Evolutionary conservation across 2,113 vertebrate genomes (phyloP).

Genomic region (Calonectris borealis): DNA sequence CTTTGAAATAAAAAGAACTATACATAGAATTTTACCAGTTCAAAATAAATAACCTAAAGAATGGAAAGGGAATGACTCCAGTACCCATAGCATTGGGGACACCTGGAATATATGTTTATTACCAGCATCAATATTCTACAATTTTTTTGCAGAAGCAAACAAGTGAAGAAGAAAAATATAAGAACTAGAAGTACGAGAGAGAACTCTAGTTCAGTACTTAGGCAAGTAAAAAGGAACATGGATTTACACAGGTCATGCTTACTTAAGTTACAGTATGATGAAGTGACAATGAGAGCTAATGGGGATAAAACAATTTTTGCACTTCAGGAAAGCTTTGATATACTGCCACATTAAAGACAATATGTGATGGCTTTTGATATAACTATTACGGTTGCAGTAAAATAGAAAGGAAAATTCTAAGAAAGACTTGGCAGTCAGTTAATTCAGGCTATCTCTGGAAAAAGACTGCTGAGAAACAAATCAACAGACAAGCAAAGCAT

Average conservation of each 20-base stretch:
- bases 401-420: neutral
- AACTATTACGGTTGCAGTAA: neutral
- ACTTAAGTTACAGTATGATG: neutral
- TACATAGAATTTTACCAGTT: neutral
- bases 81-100: neutral
- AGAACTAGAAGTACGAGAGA: neutral
- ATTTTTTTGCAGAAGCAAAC: neutral
- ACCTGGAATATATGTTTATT: neutral
- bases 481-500: neutral
- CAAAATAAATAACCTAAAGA: neutral
- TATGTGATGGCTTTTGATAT: neutral
- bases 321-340: conserved; percentile 2
- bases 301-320: neutral
- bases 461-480: neutral
- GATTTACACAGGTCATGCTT: neutral
- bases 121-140: neutral
- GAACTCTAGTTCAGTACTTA: neutral
- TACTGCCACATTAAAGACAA: neutral
- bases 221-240: neutral
- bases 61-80: neutral
- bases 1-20: neutral
- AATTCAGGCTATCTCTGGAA: neutral
- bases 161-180: neutral
- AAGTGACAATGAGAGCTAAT: neutral
- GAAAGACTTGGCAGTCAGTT: neutral